Base-by-base conservation (phyloP, 2,888 invertebrate genomes). In the Cerastis rubricosa region DNA sequence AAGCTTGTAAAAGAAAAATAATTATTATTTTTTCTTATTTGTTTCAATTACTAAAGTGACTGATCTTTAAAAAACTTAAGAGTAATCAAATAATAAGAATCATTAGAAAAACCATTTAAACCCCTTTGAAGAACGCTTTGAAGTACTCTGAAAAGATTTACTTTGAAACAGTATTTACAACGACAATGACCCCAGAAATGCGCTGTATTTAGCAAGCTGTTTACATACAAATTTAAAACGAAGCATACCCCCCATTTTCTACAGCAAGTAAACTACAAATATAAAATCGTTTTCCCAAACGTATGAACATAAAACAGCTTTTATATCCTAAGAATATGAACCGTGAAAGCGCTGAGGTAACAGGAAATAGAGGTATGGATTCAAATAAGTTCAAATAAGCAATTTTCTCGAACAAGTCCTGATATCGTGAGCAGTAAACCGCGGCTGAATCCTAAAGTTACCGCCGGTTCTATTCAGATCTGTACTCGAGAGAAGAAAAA, bases 401-500 rank as follows among this genome's bases (percentile, higher is more conserved):
- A 95, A 96, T 96, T 94, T 95, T 90, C 93, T 91, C 89, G 87
- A 90, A 89, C 89, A 90, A 91, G 90, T 88, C 84, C 87, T 89
- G 75, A 86, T 88, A 90, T 93, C 93, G 93, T 94, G 93, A 94
- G 91, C 87, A 85, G 90, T 91, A 95, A 93, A 93, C 94, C 93
- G 93, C 93, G 90, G 90, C 90, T 91, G 90, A 71, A 83, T 86
- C 85, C 86, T 82, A 79, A 88, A 85, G 78, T 86, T 86, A 88
- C 86, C 86, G 86, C 85, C 88, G 91, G 90, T 91, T 85, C 89
- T 87, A 88, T 87, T 89, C 93, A 93, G 93, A 93, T 94, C 93
- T 93, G 92, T 91, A 90, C 90, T 92, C 94, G 95, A 95, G 95
- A 95, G 95, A 95, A 94, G 91, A 96, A 96, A 96, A 95, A 95